These are phyloP conservation scores for Zoanthus sociatus DNA, from an alignment of 92 coral and sea anemone genomes.

Conservation along the genomic window DNA sequence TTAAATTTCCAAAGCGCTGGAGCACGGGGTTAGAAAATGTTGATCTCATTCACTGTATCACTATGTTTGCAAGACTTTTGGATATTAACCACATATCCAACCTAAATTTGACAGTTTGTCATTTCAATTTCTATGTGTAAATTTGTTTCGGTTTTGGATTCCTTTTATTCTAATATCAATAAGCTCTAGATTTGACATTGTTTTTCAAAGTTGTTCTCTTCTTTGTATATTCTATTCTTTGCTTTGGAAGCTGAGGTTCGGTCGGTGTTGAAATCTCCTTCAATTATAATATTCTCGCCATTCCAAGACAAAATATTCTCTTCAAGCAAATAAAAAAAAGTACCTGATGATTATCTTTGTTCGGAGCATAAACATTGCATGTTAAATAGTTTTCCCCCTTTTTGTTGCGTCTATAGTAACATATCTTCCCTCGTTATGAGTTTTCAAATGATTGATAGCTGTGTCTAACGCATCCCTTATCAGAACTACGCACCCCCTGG, in stretches of 20 bases:
- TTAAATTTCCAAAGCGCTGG: slow-evolving; percentile 18
- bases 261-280: background rate
- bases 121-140: slow-evolving; percentile 5
- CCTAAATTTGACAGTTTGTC: slow-evolving; percentile 13
- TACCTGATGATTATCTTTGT: background rate
- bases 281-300: slow-evolving; percentile 6
- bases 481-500: background rate
- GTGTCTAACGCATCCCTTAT: background rate
- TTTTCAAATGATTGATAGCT: background rate
- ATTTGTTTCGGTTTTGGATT: background rate
- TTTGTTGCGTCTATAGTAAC: background rate
- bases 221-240: slow-evolving; percentile 13
- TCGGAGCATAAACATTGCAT: slow-evolving; percentile 9
- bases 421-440: background rate
- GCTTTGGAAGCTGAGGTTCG: background rate
- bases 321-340: background rate
- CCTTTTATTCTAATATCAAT: slow-evolving; percentile 14
- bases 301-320: background rate
- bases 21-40: background rate
- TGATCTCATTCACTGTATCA: background rate
- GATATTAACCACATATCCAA: slow-evolving; percentile 22
- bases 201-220: slow-evolving; percentile 3
- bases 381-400: background rate
- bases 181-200: slow-evolving; percentile 7
- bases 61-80: background rate